Evolutionary conservation across 2,888 invertebrate genomes (phyloP).

Genomic region (Ceraclea dissimilis): DNA sequence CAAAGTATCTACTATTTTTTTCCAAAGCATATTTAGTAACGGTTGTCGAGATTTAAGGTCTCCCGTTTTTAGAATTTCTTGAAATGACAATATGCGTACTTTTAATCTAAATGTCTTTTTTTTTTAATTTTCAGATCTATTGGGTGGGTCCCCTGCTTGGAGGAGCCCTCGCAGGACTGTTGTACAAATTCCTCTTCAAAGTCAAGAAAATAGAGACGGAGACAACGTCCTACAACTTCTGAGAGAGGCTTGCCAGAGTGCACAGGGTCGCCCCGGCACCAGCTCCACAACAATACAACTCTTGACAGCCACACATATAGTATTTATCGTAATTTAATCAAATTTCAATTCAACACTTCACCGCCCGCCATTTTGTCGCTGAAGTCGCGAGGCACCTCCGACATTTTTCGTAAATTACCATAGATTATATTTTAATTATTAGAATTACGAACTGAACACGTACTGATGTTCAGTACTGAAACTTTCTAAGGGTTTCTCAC

Average conservation of each 20-base stretch:
- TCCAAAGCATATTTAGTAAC: too few relatives aligned
- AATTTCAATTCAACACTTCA: background rate
- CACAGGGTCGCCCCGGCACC: conserved; percentile 17
- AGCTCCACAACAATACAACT: background rate
- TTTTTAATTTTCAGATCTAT: conserved; percentile 54
- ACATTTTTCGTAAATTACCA: too few relatives aligned
- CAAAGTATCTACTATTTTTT: too few relatives aligned
- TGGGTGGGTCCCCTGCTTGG: conserved; percentile 82
- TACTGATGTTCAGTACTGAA: too few relatives aligned
- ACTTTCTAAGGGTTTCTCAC: too few relatives aligned
- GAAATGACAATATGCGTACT: too few relatives aligned
- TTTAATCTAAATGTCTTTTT: too few relatives aligned
- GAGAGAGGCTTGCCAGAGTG: conserved; percentile 14
- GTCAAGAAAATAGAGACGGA: conserved; percentile 65
- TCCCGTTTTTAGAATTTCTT: too few relatives aligned
- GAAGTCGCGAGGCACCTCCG: too few relatives aligned
- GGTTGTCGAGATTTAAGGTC: too few relatives aligned
- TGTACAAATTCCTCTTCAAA: conserved; percentile 65
- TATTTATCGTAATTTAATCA: background rate
- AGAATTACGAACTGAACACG: too few relatives aligned
- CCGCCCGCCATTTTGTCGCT: background rate
- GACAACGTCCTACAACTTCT: conserved; percentile 72
- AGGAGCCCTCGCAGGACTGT: conserved; percentile 62
- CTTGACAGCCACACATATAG: background rate
- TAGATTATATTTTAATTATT: too few relatives aligned